Conservation (phyloP, 2,797 vertebrate genomes). For the Enteromius trimaculatus region DNA sequence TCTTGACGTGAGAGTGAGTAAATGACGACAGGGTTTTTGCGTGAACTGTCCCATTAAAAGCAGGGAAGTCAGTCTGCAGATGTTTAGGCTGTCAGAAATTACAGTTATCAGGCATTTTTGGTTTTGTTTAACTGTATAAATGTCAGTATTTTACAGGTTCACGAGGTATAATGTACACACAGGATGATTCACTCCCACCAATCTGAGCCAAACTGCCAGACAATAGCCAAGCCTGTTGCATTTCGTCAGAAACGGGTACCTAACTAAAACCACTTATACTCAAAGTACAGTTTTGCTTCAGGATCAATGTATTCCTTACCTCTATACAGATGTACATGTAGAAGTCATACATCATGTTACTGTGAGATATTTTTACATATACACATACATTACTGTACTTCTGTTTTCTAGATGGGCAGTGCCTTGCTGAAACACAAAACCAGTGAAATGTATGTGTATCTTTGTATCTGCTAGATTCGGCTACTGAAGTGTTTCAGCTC, state of each 20-base stretch:
- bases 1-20: neutral
- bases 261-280: slow-evolving; percentile 13
- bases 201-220: slow-evolving; percentile 10
- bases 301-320: neutral
- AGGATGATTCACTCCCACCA: neutral
- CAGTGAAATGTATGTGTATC: neutral
- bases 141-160: neutral
- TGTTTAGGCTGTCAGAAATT: slow-evolving; percentile 12
- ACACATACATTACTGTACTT: neutral
- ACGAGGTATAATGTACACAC: slow-evolving; percentile 1
- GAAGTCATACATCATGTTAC: neutral
- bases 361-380: neutral
- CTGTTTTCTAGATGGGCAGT: neutral
- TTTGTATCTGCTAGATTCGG: neutral
- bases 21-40: neutral
- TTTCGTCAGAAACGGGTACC: slow-evolving; percentile 22
- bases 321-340: neutral
- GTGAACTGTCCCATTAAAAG: neutral
- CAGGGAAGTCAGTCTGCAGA: too few species aligned
- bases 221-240: neutral
- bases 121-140: neutral
- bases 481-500: neutral
- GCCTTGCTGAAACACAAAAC: slow-evolving; percentile 3
- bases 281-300: neutral
- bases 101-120: neutral